These are phyloP conservation scores for Rhadinocentrus ornatus DNA, from an alignment of 2,797 vertebrate genomes.

Conservation along the genomic window DNA sequence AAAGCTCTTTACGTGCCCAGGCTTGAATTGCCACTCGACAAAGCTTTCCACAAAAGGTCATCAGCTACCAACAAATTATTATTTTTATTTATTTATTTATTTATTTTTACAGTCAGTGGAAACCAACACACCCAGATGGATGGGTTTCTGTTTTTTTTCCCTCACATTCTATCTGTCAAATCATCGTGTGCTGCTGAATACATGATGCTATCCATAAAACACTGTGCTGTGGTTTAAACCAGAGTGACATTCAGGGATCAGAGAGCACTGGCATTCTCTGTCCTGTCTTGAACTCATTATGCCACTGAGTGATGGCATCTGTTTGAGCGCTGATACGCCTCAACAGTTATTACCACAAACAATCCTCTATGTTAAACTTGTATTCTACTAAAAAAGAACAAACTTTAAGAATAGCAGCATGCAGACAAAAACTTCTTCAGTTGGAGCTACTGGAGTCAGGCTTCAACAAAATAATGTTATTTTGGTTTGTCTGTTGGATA, in stretches of 20 bases:
- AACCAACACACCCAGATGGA: slow-evolving; percentile 70
- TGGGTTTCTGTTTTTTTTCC: slow-evolving; percentile 38
- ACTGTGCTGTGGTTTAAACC: slow-evolving; percentile 67
- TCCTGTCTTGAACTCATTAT: slow-evolving; percentile 72
- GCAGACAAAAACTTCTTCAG: slow-evolving; percentile 17
- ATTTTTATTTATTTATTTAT: slow-evolving; percentile 40
- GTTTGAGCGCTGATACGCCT: slow-evolving; percentile 61
- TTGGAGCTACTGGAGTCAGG: slow-evolving; percentile 5
- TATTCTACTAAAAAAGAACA: slow-evolving; percentile 35
- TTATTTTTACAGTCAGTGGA: slow-evolving; percentile 77
- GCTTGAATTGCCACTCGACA: slow-evolving; percentile 83
- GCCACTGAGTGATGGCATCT: slow-evolving; percentile 72
- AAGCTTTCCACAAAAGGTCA: slow-evolving; percentile 85
- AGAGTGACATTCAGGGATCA: slow-evolving; percentile 82
- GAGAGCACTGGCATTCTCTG: slow-evolving; percentile 78
- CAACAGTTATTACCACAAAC: slow-evolving; percentile 72
- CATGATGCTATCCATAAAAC: slow-evolving; percentile 78
- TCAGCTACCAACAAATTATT: slow-evolving; percentile 82
- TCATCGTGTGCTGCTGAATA: slow-evolving; percentile 71
- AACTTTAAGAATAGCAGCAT: slow-evolving; percentile 28
- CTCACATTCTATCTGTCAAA: slow-evolving; percentile 67
- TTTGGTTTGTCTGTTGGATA: slow-evolving; percentile 14
- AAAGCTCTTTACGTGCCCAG: slow-evolving; percentile 74
- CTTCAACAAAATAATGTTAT: slow-evolving; percentile 15
- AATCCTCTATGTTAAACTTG: slow-evolving; percentile 54